phyloP scores from a whole-genome alignment of 2,888 invertebrate genomes.

The Tortrix viridana region DNA sequence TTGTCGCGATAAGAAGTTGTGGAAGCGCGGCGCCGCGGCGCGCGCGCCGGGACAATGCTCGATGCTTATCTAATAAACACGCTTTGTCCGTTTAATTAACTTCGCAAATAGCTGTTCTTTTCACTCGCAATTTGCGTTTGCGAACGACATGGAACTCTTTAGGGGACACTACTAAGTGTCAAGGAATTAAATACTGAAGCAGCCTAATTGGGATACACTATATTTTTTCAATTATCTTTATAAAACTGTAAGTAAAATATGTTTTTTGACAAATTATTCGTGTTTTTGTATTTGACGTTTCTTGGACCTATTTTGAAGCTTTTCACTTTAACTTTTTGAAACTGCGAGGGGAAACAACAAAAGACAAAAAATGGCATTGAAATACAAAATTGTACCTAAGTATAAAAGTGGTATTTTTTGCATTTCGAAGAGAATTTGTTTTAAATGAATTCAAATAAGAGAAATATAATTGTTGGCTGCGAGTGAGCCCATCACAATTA shows the following conservation, averaged over 20 bases:
- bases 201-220: constrained; percentile 40
- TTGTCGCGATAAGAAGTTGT: constrained; percentile 66
- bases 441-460: constrained; percentile 45
- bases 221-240: too few relatives aligned
- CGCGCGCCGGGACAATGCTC: constrained; percentile 69
- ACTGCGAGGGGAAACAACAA: too few relatives aligned
- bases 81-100: constrained; percentile 74
- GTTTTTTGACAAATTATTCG: too few relatives aligned
- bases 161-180: constrained; percentile 52
- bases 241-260: too few relatives aligned
- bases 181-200: constrained; percentile 58
- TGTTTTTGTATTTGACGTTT: too few relatives aligned
- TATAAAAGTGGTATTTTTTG: too few relatives aligned
- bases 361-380: too few relatives aligned
- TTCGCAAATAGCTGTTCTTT: constrained; percentile 68
- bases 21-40: constrained; percentile 59
- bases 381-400: too few relatives aligned
- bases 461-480: constrained; percentile 58
- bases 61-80: constrained; percentile 64
- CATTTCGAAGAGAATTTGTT: too few relatives aligned
- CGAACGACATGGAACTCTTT: constrained; percentile 45
- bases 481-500: constrained; percentile 60
- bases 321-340: too few relatives aligned
- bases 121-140: constrained; percentile 47
- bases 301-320: too few relatives aligned